Conservation (phyloP, 2,113 vertebrate species). For the Acanthochromis polyacanthus region DNA sequence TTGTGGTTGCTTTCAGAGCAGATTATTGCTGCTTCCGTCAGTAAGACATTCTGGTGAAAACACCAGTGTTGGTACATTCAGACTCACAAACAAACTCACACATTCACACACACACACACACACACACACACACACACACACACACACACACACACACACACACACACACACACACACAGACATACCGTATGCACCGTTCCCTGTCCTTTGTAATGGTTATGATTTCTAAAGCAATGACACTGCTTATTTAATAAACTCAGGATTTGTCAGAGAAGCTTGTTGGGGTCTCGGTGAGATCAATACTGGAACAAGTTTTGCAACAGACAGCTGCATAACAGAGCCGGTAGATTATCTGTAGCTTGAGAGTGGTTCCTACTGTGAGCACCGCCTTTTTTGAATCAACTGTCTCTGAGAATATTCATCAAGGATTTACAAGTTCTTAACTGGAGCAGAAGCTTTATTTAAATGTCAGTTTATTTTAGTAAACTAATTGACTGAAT, state of each 20-base stretch:
- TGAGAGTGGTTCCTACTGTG: neutral
- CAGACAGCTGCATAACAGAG: neutral
- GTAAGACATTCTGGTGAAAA: constrained; percentile 41
- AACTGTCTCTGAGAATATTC: neutral
- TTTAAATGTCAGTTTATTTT: neutral
- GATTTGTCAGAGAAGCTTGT: constrained; percentile 23
- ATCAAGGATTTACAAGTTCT: neutral
- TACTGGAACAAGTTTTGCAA: constrained; percentile 21
- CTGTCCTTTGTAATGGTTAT: neutral
- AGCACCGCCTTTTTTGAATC: neutral
- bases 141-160: neutral
- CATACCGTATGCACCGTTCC: neutral
- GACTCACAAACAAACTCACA: constrained; percentile 3
- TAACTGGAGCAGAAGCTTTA: neutral
- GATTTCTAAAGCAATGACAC: constrained; percentile 6
- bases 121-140: constrained; percentile 6
- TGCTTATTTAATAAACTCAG: constrained; percentile 10
- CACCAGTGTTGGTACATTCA: constrained; percentile 24
- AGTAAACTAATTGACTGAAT: neutral
- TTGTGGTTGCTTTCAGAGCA: constrained; percentile 46
- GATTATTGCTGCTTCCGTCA: constrained; percentile 33
- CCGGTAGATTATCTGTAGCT: neutral
- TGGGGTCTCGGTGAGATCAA: constrained; percentile 21
- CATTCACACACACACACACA: constrained; percentile 3
- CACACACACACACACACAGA: constrained; percentile 7